Base-by-base conservation (phyloP, 2,797 vertebrate species). In the Ctenosaura bakeri region DNA sequence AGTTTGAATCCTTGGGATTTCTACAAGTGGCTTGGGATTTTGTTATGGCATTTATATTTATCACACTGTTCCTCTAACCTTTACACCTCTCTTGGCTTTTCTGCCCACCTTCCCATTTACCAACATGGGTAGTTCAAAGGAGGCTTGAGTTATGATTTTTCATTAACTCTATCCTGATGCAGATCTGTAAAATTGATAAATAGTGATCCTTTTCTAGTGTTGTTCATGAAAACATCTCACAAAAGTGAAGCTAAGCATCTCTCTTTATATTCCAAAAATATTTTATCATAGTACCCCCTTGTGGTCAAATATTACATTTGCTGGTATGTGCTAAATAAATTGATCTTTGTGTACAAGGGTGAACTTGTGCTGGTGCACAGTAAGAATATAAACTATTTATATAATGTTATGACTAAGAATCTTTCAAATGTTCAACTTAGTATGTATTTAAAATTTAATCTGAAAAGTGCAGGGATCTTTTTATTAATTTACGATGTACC, bases 261-360 rank as follows among this genome's bases (percentile, higher is more conserved):
- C 14, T 66, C 69, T 83, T 32, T 56, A 32, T 56, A 26, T 77
- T 71, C 20, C 35, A 24, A 56, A 85, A 90, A 50, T 64, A 42
- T 71, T 88, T 94, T 92, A 0, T 90, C 89, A 0, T 32, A 91
- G 71, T 89, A 95, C 95, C 96, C 95, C 93, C 96, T 80, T 1
- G 92, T 94, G 96, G 94, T 83, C 56, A 77, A 62, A 0, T 1
- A 1, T 42, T 73, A 0, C 64, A 89, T 1, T 50, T 3, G 46
- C 9, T 50, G 56, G 50, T 74, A 56, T 1, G 2, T 6, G 7
- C 85, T 20, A 26, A 82, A 77, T 81, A 26, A 52, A 62, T 92
- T 94, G 42, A 82, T 42, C 54, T 66, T 66, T 35, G 42, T 76
- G 10, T 86, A 54, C 35, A 18, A 8, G 20, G 20, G 8, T 71